These are phyloP conservation scores for Rana temporaria DNA, from an alignment of 2,113 vertebrate species.

Conservation along the genomic window DNA sequence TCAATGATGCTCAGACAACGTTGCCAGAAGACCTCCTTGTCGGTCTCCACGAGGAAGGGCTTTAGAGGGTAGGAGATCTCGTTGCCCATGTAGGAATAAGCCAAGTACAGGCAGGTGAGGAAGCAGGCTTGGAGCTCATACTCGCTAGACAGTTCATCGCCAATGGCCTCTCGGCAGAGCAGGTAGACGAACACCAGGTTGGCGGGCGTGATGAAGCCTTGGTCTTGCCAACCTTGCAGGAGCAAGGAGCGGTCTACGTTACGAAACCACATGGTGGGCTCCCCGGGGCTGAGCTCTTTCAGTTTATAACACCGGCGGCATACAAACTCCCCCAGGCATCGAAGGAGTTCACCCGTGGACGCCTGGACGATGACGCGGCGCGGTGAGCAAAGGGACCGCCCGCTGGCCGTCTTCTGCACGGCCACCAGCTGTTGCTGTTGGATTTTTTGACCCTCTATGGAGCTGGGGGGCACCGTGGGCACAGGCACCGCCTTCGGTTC, in stretches of 20 bases:
- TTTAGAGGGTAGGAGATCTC: slow-evolving; percentile 98
- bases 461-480: slow-evolving; percentile 76
- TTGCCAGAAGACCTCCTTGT: slow-evolving; percentile 95
- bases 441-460: slow-evolving; percentile 64
- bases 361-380: slow-evolving; percentile 91
- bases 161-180: slow-evolving; percentile 88
- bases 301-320: slow-evolving; percentile 91
- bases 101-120: slow-evolving; percentile 95
- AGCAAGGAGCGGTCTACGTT: slow-evolving; percentile 94
- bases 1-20: slow-evolving; percentile 90
- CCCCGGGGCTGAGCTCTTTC: slow-evolving; percentile 86
- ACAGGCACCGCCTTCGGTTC: slow-evolving; percentile 80
- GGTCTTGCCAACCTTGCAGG: slow-evolving; percentile 97
- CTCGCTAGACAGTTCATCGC: slow-evolving; percentile 76
- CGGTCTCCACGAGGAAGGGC: slow-evolving; percentile 91
- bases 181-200: slow-evolving; percentile 97
- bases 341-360: slow-evolving; percentile 93
- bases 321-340: slow-evolving; percentile 92
- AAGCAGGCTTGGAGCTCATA: slow-evolving; percentile 90
- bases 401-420: slow-evolving; percentile 73
- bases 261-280: slow-evolving; percentile 95
- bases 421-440: slow-evolving; percentile 73
- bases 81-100: slow-evolving; percentile 98
- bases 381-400: slow-evolving; percentile 76
- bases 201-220: slow-evolving; percentile 94